Percentiles rank a stretch among this genome's conserved stretches.
These are phyloP conservation scores for Nilaparvata lugens DNA, from an alignment of 1,140 invertebrate genomes.

Conservation along the genomic window DNA sequence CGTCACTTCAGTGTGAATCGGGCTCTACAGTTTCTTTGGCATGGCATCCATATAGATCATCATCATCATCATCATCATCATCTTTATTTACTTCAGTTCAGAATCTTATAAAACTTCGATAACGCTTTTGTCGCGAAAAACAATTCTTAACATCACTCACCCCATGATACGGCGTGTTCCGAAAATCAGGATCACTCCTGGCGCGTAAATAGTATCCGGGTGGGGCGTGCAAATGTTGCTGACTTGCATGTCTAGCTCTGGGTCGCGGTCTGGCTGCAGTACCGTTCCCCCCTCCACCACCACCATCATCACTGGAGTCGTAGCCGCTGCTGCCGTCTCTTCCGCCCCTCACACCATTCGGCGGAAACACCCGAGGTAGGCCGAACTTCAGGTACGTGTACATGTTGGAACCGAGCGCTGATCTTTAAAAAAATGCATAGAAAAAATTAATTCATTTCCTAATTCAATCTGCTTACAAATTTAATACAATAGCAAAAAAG, in stretches of 20 bases:
- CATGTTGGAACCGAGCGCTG: constrained; percentile 77
- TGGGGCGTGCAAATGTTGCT: constrained; percentile 7
- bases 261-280: neutral
- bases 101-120: neutral
- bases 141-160: constrained; percentile 20
- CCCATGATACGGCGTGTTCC: constrained; percentile 28
- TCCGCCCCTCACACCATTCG: constrained; percentile 51
- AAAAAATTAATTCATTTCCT: neutral
- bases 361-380: constrained; percentile 79
- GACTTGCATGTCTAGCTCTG: neutral
- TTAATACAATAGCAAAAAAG: neutral
- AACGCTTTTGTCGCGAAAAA: no score
- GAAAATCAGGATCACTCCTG: constrained; percentile 69
- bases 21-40: neutral
- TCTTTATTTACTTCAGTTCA: no score
- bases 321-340: constrained; percentile 73
- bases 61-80: no score
- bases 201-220: constrained; percentile 44
- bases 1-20: no score
- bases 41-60: neutral
- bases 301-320: constrained; percentile 63
- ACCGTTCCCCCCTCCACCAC: constrained; percentile 33
- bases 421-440: constrained; percentile 39
- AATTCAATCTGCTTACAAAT: neutral
- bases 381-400: constrained; percentile 91